Evolutionary conservation across 2,888 invertebrate genomes (phyloP), one percentile per base, ranked within the genome.

Genomic region (Patella depressa): DNA sequence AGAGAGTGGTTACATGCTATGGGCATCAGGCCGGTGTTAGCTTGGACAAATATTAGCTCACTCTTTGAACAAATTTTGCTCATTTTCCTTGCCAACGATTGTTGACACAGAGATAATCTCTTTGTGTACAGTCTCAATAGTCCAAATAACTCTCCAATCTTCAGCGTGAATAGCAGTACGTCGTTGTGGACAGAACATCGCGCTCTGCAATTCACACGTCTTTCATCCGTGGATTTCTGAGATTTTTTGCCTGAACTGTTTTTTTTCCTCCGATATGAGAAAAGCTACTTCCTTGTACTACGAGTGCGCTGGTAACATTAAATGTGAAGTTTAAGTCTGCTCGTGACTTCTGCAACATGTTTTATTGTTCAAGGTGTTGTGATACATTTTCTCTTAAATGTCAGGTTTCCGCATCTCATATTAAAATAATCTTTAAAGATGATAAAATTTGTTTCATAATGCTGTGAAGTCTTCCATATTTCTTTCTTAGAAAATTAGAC

Each of bases 71-170:
- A 65, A 65, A 65, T 65, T 65, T 65, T 65, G 24, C 65, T 65
- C 65, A 65, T 65, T 65, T 65, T 65, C 65, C 24, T 65, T 24
- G 19, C 24, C 65, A 65, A 24, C 19, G 24, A 24, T 24, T 65
- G 65, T 65, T 65, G 19, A 65, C 65, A 24, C 65, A 65, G 19
- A 65, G 65, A 19, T 65, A 65, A 65, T 65, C 65, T 65, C 65
- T 65, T 65, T 65, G 24, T 65, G 65, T 65, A 65, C 65, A 24
- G 65, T 65, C 65, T 65, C 65, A 65, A 65, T 65, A 65, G 19
- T 65, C 65, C 24, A 65, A 65, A 65, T 65, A 65, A 65, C 65
- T 24, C 65, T 24, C 65, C 19, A 65, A 65, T 65, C 65, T 65
- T 24, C 65, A 24, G 65, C 65, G 65, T 65, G 65, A 65, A 65